Conservation (phyloP, 37 sponge, comb jelly and placozoan species). For the Bolinopsis microptera region DNA sequence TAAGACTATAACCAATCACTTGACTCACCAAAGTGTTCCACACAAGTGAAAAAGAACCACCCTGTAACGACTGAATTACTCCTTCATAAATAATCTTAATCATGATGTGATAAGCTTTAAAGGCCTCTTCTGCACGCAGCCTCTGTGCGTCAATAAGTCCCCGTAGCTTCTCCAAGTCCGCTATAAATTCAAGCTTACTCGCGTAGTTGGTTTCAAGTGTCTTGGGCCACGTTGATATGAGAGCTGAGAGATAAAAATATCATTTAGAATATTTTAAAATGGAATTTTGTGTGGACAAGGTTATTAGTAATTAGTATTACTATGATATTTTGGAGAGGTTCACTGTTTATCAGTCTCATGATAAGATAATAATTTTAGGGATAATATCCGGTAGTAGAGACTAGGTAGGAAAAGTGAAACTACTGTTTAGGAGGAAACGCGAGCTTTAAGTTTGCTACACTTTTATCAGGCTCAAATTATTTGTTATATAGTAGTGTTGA, state of each 20-base stretch:
- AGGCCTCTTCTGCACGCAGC: conserved; percentile 50
- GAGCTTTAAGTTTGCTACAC: too few species aligned
- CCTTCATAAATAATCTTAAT: conserved; percentile 65
- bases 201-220: conserved; percentile 65
- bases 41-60: conserved; percentile 50
- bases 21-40: conserved; percentile 55
- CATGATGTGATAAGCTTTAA: conserved; percentile 60
- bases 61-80: conserved; percentile 54
- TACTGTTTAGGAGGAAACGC: too few species aligned
- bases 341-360: too few species aligned
- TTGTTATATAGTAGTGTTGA: too few species aligned
- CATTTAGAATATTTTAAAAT: background rate
- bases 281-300: background rate
- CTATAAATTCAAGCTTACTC: background rate
- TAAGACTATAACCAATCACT: too few species aligned
- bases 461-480: too few species aligned
- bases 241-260: too few species aligned
- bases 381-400: too few species aligned
- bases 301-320: background rate
- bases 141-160: conserved; percentile 38
- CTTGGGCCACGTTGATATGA: conserved; percentile 53
- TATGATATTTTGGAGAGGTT: background rate
- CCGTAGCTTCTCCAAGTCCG: conserved; percentile 19
- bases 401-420: too few species aligned
- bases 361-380: too few species aligned